Base-by-base conservation (phyloP, 2,113 vertebrate species). In the Tupaia tana region DNA sequence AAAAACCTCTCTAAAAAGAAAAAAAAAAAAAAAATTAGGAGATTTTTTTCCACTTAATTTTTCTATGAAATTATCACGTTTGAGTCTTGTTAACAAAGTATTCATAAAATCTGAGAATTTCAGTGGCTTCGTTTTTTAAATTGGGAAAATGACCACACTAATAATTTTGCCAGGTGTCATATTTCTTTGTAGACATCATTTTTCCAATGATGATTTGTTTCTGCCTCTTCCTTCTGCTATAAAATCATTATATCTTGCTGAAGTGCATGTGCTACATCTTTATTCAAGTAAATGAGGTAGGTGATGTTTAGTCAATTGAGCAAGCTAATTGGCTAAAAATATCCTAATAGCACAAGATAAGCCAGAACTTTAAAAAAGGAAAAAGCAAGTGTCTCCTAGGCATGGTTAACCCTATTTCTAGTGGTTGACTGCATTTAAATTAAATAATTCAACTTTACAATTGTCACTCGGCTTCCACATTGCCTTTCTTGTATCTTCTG, bases 241-340 rank as follows among this genome's bases (percentile, higher is more conserved):
- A 82, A 90, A 83, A 80, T 82, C 73, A 58, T 14, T 73, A 4
- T 59, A 7, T 84, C 43, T 95, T 96, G 59, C 19, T 63, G 79
- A 89, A 96, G 8, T 16, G 80, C 4, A 74, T 92, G 6, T 73
- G 22, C 83, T 87, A 89, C 14, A 43, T 77, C 52, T 96, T 84
- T 90, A 59, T 96, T 96, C 67, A 90, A 87, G 85, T 85, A 31
- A 78, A 89, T 69, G 73, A 79, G 43, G 58, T 80, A 73, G 31
- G 58, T n/a, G 54, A 88, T 84, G 20, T 74, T 97, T 29, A 88
- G 52, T 82, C 86, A 95, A 15, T 74, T 70, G 91, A 96, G 66
- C 77, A 91, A 92, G 27, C 14, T 95, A 92, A 93, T 73, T 96
- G 69, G 87, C 54, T 96, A 58, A 86, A 63, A 19, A 25, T 85